These are phyloP conservation scores for Xestoiulus laeticollis DNA, from an alignment of 2,888 invertebrate species.

Conservation along the genomic window DNA sequence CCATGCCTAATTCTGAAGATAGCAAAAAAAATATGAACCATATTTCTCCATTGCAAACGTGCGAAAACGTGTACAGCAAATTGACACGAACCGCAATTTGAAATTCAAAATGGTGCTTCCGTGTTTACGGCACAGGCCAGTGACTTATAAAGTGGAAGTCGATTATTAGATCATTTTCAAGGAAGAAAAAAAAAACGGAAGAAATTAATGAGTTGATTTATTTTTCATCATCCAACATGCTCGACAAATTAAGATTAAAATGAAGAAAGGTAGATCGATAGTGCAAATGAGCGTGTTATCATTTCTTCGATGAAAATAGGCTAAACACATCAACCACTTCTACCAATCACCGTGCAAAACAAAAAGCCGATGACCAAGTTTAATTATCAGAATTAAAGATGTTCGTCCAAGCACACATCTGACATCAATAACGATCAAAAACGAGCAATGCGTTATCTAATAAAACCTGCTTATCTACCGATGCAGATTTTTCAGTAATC, in stretches of 20 bases:
- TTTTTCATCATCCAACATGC: background rate
- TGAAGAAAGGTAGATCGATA: background rate
- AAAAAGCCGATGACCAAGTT: background rate
- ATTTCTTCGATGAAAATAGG: background rate
- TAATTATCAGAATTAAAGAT: background rate
- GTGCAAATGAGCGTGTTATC: background rate
- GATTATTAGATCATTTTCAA: background rate
- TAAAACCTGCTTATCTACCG: background rate
- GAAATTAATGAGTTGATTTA: background rate
- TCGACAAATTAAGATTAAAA: background rate
- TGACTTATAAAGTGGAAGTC: background rate
- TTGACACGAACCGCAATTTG: slow-evolving; percentile 13
- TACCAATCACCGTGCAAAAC: background rate
- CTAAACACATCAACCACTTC: background rate
- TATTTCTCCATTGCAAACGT: background rate
- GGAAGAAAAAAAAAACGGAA: background rate
- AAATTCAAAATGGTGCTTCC: slow-evolving; percentile 2
- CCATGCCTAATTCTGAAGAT: background rate
- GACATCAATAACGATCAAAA: background rate
- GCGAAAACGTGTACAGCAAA: background rate
- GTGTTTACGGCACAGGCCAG: slow-evolving; percentile 7
- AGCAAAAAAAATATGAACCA: background rate
- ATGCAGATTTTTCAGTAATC: background rate
- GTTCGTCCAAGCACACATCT: background rate
- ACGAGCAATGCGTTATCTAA: background rate